Conservation (phyloP, 2,888 invertebrate species). For the Sarcophaga caerulescens region DNA sequence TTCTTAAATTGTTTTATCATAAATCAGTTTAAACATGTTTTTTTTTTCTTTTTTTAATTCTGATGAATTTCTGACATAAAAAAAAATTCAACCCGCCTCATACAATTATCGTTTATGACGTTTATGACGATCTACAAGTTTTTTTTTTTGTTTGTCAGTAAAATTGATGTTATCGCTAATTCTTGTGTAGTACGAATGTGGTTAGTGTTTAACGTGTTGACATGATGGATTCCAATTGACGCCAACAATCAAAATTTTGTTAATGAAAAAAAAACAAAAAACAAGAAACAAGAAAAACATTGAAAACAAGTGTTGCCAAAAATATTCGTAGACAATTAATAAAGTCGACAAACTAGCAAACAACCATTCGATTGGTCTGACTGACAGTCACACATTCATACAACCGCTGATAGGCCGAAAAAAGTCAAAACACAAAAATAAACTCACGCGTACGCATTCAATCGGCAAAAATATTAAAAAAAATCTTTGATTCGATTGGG, state of each 20-base stretch:
- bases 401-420: slow-evolving; percentile 4
- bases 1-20: slow-evolving; percentile 26
- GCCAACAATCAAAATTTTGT: slow-evolving; percentile 44
- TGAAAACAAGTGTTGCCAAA: slow-evolving; percentile 51
- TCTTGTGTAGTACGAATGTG: slow-evolving; percentile 3
- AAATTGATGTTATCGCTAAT: background rate
- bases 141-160: slow-evolving; percentile 9
- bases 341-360: slow-evolving; percentile 11
- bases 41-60: background rate
- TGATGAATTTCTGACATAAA: background rate
- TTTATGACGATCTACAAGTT: slow-evolving; percentile 31
- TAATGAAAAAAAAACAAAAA: background rate
- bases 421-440: slow-evolving; percentile 7
- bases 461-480: slow-evolving; percentile 10
- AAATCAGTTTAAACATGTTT: slow-evolving; percentile 27
- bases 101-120: background rate
- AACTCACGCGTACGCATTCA: slow-evolving; percentile 35
- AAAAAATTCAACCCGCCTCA: background rate
- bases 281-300: background rate
- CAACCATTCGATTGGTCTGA: slow-evolving; percentile 11
- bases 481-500: slow-evolving; percentile 37
- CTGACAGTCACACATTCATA: background rate
- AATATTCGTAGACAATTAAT: slow-evolving; percentile 48
- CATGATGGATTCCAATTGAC: slow-evolving; percentile 33
- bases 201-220: slow-evolving; percentile 24